Base-by-base conservation (phyloP, 2,888 invertebrate genomes). In the Andrena marginata region DNA sequence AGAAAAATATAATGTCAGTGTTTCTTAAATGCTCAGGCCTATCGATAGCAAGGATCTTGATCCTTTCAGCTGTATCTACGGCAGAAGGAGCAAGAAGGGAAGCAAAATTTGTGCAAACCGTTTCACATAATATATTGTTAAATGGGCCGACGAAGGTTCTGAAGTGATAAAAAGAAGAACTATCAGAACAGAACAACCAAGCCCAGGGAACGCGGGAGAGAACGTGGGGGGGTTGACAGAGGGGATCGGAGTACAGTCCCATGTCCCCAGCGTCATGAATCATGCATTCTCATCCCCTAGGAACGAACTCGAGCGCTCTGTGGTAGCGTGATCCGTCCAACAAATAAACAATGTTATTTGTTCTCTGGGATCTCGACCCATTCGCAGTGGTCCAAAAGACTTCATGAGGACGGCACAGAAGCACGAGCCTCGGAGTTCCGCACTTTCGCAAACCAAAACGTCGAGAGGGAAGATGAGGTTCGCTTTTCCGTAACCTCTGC, bases 261-360 rank as follows among this genome's bases (percentile, higher is more conserved):
- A 80, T 86, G 88, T 91, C 87, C 90, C 90, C 85, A 67, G 88
- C 85, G 90, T 91, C 91, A 92, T 93, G 93, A 93, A 93, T 93
- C 92, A 92, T 93, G 91, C 92, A 92, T 92, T 89, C 87, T 85
- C 80, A 86, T 86, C 88, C 89, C 88, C 80, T 72, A 86, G 86
- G 87, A 87, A 83, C 80, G 85, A 88, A 88, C 82, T 89, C 82
- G 87, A 87, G 81, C 89, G 86, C 85, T 85, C 84, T 87, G 85
- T 79, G 86, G 87, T 80, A 77, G 79, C 80, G 85, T 88, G 85
- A 89, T 80, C 86, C 90, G 87, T 90, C 90, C 87, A 86, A 83
- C 90, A 90, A 93, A 93, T 92, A 92, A 93, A 92, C 92, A 92
- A 92, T 91, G 92, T 92, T 92, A 91, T 93, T 92, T 91, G 91